Conservation (phyloP, 2,888 invertebrate species). For the Adelphocoris suturalis region DNA sequence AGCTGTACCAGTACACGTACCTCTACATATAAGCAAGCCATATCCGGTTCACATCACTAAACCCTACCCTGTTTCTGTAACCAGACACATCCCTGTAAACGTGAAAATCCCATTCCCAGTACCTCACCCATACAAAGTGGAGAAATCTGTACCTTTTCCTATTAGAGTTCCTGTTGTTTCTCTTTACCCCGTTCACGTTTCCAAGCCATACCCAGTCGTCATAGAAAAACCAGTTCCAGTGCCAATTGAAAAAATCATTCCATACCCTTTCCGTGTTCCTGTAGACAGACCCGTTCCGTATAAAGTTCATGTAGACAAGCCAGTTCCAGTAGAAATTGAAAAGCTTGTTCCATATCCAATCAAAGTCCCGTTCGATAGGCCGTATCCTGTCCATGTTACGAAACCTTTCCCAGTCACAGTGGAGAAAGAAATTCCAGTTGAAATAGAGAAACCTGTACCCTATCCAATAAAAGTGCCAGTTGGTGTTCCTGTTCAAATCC, state of each 20-base stretch:
- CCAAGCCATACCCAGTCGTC: not conserved
- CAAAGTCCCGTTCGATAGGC: conserved; percentile 23
- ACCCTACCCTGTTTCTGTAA: not conserved
- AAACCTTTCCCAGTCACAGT: conserved; percentile 52
- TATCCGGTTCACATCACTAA: not conserved
- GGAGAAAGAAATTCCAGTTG: conserved; percentile 50
- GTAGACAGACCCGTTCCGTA: conserved; percentile 11
- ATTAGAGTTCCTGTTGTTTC: not conserved
- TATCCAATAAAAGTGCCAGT: conserved; percentile 49
- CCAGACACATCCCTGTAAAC: not conserved
- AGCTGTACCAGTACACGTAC: not conserved
- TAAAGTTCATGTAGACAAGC: conserved; percentile 47
- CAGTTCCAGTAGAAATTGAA: conserved; percentile 45
- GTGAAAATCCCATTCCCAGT: conserved; percentile 13
- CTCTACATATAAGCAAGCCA: not conserved
- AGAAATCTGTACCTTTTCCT: not conserved
- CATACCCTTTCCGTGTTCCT: conserved; percentile 15
- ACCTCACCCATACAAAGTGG: not conserved
- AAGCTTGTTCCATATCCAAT: conserved; percentile 28
- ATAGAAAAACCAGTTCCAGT: conserved; percentile 23
- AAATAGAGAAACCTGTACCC: conserved; percentile 42
- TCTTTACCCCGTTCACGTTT: not conserved
- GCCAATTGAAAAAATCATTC: not conserved
- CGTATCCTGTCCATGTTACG: conserved; percentile 48
- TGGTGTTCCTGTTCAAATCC: conserved; percentile 17